These are phyloP conservation scores for Aphelenchoides fujianensis DNA, from an alignment of 1,140 invertebrate species.

Conservation along the genomic window DNA sequence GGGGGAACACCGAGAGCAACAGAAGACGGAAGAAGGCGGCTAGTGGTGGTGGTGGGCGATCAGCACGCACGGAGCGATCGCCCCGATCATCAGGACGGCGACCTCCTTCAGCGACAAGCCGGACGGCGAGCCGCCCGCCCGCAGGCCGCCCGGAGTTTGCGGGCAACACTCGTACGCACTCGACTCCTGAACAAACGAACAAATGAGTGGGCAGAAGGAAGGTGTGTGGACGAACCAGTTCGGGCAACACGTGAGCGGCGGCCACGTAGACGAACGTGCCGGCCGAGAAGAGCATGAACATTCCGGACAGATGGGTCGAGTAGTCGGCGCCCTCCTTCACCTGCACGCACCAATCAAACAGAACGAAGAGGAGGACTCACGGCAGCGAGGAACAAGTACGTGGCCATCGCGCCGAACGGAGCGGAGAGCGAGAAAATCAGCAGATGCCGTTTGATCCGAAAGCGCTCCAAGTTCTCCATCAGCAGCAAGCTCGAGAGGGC, in stretches of 20 bases:
- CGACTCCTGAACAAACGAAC: constrained; percentile 11
- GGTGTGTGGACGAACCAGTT: constrained; percentile 68
- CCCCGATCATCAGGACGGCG: constrained; percentile 76
- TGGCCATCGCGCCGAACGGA: constrained; percentile 81
- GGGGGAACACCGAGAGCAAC: background rate
- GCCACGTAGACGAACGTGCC: constrained; percentile 98
- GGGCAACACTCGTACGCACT: constrained; percentile 38
- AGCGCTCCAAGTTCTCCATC: constrained; percentile 86
- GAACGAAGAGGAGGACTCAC: constrained; percentile 23
- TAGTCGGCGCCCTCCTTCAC: constrained; percentile 67
- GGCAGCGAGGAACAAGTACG: constrained; percentile 72
- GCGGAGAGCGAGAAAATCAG: constrained; percentile 89
- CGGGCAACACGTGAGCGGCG: constrained; percentile 93
- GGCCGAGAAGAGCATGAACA: constrained; percentile 96
- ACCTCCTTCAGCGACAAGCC: constrained; percentile 76
- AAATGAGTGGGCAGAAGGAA: constrained; percentile 64
- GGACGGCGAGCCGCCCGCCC: constrained; percentile 65
- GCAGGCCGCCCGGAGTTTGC: constrained; percentile 45
- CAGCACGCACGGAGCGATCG: constrained; percentile 79
- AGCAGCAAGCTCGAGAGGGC: constrained; percentile 92
- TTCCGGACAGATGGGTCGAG: constrained; percentile 83
- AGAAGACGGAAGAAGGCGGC: background rate
- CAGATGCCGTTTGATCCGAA: constrained; percentile 81
- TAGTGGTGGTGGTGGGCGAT: constrained; percentile 87
- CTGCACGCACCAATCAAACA: constrained; percentile 48